Evolutionary conservation across 2,113 vertebrate genomes (phyloP).

Genomic region (Microtus oregoni): DNA sequence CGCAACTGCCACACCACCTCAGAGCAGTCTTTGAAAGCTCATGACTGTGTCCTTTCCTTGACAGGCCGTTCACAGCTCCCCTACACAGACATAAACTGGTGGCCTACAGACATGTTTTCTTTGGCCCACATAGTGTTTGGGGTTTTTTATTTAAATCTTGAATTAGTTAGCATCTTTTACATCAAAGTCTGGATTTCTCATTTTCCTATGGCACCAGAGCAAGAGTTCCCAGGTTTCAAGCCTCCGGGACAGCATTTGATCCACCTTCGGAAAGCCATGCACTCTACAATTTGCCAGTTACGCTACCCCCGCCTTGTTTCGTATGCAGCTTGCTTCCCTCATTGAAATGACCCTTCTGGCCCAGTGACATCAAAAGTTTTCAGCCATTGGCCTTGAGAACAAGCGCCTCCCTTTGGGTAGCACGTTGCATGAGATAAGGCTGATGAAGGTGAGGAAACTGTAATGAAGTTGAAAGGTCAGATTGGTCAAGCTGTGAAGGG

Average conservation of each 20-base stretch:
- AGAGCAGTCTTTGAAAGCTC: conserved; percentile 47
- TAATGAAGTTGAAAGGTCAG: conserved; percentile 1
- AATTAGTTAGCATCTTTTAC: conserved; percentile 55
- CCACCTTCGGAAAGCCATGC: not conserved
- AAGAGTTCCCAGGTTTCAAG: not conserved
- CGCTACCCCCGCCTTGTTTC: not conserved
- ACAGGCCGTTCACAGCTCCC: not conserved
- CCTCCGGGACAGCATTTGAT: not conserved
- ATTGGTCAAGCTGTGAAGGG: not conserved
- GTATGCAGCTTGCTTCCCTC: not conserved
- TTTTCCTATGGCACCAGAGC: not conserved
- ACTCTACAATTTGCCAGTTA: not conserved
- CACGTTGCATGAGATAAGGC: not conserved
- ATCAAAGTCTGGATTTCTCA: not conserved
- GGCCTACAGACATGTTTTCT: conserved; percentile 49
- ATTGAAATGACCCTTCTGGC: not conserved
- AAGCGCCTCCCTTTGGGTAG: not conserved
- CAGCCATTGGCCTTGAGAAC: not conserved
- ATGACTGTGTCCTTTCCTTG: not conserved
- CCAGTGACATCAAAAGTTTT: not conserved
- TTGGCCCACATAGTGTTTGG: conserved; percentile 27
- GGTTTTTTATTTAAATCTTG: not conserved
- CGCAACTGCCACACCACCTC: conserved; percentile 54
- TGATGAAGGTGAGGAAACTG: not conserved
- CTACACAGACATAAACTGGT: conserved; percentile 33